Percentiles rank a stretch among this genome's conserved stretches.
Conservation (phyloP, 2,113 vertebrate species). For the Piprites chloris region DNA sequence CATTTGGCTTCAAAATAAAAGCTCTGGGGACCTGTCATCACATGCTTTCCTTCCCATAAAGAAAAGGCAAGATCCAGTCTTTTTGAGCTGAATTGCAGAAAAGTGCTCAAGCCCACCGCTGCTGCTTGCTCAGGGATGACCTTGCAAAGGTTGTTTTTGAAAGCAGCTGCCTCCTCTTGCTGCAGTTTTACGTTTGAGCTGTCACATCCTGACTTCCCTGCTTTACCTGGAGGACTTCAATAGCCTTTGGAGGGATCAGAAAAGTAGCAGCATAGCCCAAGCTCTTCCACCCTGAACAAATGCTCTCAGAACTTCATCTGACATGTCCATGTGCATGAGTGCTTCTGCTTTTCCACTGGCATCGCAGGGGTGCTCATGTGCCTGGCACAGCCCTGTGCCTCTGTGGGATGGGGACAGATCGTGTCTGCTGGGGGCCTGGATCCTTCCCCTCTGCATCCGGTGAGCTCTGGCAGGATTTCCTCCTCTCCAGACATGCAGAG, state of each 20-base stretch:
- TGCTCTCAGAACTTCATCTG: background rate
- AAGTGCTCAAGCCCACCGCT: background rate
- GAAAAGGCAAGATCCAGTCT: background rate
- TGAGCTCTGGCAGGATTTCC: background rate
- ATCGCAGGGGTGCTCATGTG: fast-evolving
- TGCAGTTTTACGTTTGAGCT: background rate
- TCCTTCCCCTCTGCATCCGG: background rate
- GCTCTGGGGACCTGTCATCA: slow-evolving; percentile 30
- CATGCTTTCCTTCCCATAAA: background rate
- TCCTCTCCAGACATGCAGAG: background rate
- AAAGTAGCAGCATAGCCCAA: background rate
- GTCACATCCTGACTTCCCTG: background rate
- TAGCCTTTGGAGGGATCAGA: background rate
- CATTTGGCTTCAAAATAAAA: slow-evolving; percentile 60
- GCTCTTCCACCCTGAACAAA: background rate
- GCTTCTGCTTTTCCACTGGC: background rate
- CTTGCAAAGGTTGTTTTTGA: slow-evolving; percentile 34
- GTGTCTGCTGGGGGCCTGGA: background rate
- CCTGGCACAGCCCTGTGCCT: background rate
- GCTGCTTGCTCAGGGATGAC: background rate
- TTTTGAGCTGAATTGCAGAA: slow-evolving; percentile 3
- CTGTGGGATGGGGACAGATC: background rate
- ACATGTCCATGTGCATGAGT: fast-evolving
- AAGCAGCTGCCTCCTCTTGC: background rate
- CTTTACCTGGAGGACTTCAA: background rate